A percentile compares a stretch with the other conserved stretches of the same genome.
These are phyloP conservation scores for Dinocampus coccinellae DNA, from an alignment of 2,888 invertebrate species.

Conservation along the genomic window DNA sequence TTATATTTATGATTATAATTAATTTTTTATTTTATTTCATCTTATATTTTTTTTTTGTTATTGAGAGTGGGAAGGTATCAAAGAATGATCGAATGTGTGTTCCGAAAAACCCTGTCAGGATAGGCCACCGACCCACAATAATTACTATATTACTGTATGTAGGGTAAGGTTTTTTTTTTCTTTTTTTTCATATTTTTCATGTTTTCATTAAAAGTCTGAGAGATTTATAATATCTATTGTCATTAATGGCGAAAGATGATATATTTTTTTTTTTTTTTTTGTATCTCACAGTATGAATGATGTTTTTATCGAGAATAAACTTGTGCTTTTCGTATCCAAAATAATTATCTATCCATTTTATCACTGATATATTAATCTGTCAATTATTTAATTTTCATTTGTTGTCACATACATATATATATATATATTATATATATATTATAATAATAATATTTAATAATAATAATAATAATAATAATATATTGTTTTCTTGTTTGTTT, in stretches of 20 bases:
- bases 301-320: constrained; percentile 25
- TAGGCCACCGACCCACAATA: constrained; percentile 42
- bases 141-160: constrained; percentile 19
- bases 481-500: too few relatives aligned
- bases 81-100: constrained; percentile 37
- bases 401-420: background rate
- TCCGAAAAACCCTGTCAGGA: constrained; percentile 43
- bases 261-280: background rate
- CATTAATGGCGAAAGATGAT: background rate
- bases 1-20: constrained; percentile 22
- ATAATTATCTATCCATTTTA: constrained; percentile 22
- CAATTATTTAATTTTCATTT: background rate
- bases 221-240: constrained; percentile 4
- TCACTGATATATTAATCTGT: constrained; percentile 8
- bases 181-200: constrained; percentile 1
- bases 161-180: constrained; percentile 18
- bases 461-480: too few relatives aligned
- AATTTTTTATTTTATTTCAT: constrained; percentile 4
- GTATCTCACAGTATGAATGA: background rate
- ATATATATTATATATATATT: too few relatives aligned
- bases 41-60: constrained; percentile 17
- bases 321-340: constrained; percentile 27
- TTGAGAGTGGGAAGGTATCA: constrained; percentile 29
- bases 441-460: too few relatives aligned
- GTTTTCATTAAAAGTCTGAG: constrained; percentile 1